These are phyloP conservation scores for Myiothlypis coronata DNA, from an alignment of 2,797 vertebrate genomes.

Conservation along the genomic window DNA sequence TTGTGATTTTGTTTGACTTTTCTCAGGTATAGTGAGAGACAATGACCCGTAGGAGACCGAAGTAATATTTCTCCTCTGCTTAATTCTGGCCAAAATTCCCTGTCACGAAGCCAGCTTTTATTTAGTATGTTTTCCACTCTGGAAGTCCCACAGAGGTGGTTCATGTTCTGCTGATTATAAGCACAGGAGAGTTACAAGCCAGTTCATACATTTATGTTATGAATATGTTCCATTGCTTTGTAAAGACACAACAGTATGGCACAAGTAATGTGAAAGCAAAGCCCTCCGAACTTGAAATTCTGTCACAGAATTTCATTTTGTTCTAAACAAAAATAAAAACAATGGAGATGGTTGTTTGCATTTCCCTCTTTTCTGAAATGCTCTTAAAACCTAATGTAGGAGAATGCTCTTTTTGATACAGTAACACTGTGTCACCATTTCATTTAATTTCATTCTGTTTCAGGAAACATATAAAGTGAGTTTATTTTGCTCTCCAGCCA, in stretches of 20 bases:
- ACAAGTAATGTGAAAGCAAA: neutral
- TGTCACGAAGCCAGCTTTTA: neutral
- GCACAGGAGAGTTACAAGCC: neutral
- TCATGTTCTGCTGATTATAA: neutral
- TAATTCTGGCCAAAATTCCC: neutral
- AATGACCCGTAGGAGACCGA: neutral
- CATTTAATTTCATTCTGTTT: neutral
- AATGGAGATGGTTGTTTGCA: rapidly evolving
- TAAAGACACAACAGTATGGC: neutral
- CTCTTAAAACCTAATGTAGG: neutral
- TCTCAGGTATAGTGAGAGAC: neutral
- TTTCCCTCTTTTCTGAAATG: rapidly evolving
- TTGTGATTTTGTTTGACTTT: neutral
- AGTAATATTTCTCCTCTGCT: neutral
- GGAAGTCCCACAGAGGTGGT: neutral
- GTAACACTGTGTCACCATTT: neutral
- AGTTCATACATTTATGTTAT: neutral
- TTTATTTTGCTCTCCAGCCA: neutral
- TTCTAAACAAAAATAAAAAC: neutral
- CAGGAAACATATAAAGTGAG: neutral
- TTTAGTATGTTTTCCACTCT: neutral
- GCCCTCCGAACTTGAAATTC: neutral
- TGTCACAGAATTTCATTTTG: neutral
- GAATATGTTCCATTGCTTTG: neutral
- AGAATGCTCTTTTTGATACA: neutral